Evolutionary conservation across 1,140 invertebrate species (phyloP).

Genomic region (Penaeus indicus): DNA sequence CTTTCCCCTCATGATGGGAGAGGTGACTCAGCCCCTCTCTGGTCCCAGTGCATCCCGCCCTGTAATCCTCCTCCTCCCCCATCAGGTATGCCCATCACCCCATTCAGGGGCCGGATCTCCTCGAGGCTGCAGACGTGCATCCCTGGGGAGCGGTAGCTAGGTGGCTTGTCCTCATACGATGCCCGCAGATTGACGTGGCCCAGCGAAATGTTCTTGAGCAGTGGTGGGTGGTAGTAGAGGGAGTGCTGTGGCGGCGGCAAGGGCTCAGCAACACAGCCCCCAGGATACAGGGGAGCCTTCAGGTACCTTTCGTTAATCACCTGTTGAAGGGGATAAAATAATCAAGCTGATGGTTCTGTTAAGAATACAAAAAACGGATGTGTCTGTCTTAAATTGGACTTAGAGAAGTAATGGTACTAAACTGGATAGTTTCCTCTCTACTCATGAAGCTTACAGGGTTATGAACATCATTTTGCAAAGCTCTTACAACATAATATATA

Average conservation of each 20-base stretch:
- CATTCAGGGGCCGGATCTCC: constrained; percentile 39
- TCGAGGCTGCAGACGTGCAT: constrained; percentile 30
- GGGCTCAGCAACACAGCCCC: constrained; percentile 2
- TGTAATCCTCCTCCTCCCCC: too few species aligned
- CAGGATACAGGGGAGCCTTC: constrained; percentile 40
- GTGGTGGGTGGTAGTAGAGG: constrained; percentile 35
- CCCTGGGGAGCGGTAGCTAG: constrained; percentile 31
- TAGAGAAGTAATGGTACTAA: too few species aligned
- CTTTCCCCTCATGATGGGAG: constrained; percentile 24
- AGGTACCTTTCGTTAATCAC: constrained; percentile 40
- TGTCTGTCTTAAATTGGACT: too few species aligned
- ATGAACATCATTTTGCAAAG: too few species aligned
- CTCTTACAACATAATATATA: too few species aligned
- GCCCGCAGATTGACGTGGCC: constrained; percentile 20
- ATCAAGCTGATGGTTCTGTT: too few species aligned
- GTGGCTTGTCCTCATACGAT: constrained; percentile 37
- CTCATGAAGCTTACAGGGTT: too few species aligned
- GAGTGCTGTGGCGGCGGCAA: constrained; percentile 13
- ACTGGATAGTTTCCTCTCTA: too few species aligned
- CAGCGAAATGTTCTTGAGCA: constrained; percentile 16
- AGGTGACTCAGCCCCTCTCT: constrained; percentile 37
- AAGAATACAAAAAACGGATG: too few species aligned
- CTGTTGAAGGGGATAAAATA: background rate
- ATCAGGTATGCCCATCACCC: background rate
- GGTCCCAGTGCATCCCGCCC: constrained; percentile 40